Evolutionary conservation across 2,888 invertebrate genomes (phyloP), one percentile per base, ranked within the genome.

Genomic region (Caenorhabditis virilis): DNA sequence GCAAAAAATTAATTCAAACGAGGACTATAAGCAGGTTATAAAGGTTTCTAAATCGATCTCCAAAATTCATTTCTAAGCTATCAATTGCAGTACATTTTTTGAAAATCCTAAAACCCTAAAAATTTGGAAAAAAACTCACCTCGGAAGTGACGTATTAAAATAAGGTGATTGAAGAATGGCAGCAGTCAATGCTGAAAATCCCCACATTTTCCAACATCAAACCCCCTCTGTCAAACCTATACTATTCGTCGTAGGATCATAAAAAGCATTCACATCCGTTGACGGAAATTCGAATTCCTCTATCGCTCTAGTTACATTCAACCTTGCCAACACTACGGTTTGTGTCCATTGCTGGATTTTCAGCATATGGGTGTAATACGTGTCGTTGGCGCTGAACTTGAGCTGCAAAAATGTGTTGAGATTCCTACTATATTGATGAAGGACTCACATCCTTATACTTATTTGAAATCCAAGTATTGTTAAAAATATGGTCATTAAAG

Each of bases 221-320:
- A 43, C 9, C 6, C 23, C 15, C 15, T 39, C 7, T 6, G 15
- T 7, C 39, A 9, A 6, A 43, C 43, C 43, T 5, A 49, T 49
- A 16, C 49, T 39, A 49, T 49, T 49, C 23, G 16, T 49, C 1
- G 49, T 38, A 13, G 49, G 49, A 49, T 49, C 49, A 39, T 49
- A 49, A 26, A 49, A 49, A 3, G 49, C 49, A 16, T 49, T 49
- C 9, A 49, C 49, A 27, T 49, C 38, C 5, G 38, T 49, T 22
- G 49, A 20, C 3, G 49, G 49, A 26, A 49, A 49, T 20, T 49
- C 49, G 26, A 49, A 49, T 18, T 49, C 49, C 13, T 49, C n/a
- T 7, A 20, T 26, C 13, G 26, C 18, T 23, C 49, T 5, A 1
- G 26, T 25, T 6, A 25, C 26, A 22, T 49, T 38, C 39, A 49